Percentiles rank a stretch among this genome's conserved stretches.
These are phyloP conservation scores for Borostomias antarcticus DNA, from an alignment of 2,797 vertebrate species.

Conservation along the genomic window DNA sequence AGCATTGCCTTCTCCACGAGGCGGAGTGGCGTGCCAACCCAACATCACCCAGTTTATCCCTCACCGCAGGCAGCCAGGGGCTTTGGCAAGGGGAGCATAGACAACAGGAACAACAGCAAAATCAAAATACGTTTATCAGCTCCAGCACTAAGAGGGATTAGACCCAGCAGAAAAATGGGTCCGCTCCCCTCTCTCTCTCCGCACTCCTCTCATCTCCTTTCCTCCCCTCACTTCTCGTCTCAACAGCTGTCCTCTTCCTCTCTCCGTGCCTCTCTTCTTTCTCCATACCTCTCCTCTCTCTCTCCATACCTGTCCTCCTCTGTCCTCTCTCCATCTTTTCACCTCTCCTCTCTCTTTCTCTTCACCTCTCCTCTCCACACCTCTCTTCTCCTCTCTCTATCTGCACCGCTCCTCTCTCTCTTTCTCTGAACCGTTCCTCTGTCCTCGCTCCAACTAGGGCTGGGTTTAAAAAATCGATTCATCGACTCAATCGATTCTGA, in stretches of 20 bases:
- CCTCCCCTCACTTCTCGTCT: no score
- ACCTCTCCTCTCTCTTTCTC: background rate
- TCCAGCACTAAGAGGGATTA: constrained; percentile 68
- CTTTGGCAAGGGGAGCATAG: constrained; percentile 65
- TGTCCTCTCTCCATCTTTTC: no score
- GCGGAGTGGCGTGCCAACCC: constrained; percentile 54
- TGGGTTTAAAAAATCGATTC: no score
- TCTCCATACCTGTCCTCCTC: no score
- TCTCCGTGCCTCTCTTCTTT: background rate
- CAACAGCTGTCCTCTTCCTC: background rate
- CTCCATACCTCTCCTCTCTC: background rate
- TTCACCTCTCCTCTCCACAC: background rate
- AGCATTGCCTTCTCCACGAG: constrained; percentile 56
- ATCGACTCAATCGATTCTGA: no score
- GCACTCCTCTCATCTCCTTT: background rate
- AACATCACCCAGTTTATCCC: constrained; percentile 61
- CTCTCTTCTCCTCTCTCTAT: background rate
- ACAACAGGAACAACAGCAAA: constrained; percentile 68
- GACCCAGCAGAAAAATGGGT: constrained; percentile 46
- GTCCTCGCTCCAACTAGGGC: background rate
- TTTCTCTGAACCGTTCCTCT: no score
- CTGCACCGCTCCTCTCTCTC: background rate
- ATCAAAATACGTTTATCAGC: constrained; percentile 70
- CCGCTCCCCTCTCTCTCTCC: background rate
- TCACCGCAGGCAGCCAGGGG: constrained; percentile 61